Evolutionary conservation across 2,113 vertebrate species (phyloP), one percentile per base, ranked within the genome.

Genomic region (Mirounga angustirostris): DNA sequence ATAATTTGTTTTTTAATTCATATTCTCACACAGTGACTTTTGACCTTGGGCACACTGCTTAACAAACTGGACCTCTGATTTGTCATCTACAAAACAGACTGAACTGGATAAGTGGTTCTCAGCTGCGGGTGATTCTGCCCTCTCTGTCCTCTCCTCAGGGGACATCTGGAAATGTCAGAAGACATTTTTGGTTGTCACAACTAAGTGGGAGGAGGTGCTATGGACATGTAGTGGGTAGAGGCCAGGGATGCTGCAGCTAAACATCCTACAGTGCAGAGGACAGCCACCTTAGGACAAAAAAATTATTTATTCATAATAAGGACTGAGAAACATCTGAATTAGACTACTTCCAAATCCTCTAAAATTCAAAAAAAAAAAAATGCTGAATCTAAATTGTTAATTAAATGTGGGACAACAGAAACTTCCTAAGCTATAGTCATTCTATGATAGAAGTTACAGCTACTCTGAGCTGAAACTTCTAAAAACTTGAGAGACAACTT

Each of bases 341-440:
- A 56, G 4, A 78, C 67, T 46, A 56, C 56, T 56, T 85, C 56
- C 79, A 65, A 89, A 78, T 18, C 76, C 11, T 13, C n/a, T 76
- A 61, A 96, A 85, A 85, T 67, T 43, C 78, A 86, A 74, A 80
- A 87, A 74, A 90, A 58, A 63, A 63, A 54, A 54, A 79, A 33
- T 28, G 59, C 2, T 76, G 4, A 54, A 24, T 79, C 12, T 63
- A 63, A 80, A 24, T 82, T 94, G 54, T 33, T 67, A 89, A 59
- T 33, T 67, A 89, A 59, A 54, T 15, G 18, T 22, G 71, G 4
- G 7, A 74, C 18, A 83, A 14, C 78, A 91, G 58, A 67, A 89
- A 30, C 54, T 24, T 58, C 24, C 7, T 22, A 87, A 22, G 26
- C 16, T 28, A 5, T 0, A 43, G 10, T 0, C 24, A 2, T 40